These are phyloP conservation scores for Puntigrus tetrazona DNA, from an alignment of 2,113 vertebrate species.

Conservation along the genomic window DNA sequence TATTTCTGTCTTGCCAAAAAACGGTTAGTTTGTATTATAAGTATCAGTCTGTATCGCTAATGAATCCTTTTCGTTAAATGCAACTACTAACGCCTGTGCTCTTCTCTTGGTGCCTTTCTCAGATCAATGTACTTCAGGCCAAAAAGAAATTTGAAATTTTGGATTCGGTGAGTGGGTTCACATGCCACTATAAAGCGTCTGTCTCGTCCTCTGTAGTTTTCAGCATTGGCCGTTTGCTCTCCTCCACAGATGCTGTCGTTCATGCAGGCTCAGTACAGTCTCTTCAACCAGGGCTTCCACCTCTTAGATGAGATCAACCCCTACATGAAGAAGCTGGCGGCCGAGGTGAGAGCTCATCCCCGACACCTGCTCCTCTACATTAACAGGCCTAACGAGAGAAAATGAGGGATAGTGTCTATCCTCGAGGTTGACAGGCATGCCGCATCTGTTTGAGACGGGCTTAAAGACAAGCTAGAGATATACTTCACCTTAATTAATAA, in stretches of 20 bases:
- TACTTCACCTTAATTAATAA: not conserved
- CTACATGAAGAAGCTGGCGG: constrained; percentile 93
- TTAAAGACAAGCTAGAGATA: not conserved
- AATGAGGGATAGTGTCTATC: constrained; percentile 22
- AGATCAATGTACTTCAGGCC: constrained; percentile 83
- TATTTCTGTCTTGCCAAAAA: not conserved
- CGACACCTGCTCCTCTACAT: constrained; percentile 33
- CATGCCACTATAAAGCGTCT: constrained; percentile 67
- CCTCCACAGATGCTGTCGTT: constrained; percentile 90
- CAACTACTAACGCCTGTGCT: not conserved
- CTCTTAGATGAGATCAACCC: constrained; percentile 91
- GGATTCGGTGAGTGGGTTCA: constrained; percentile 72
- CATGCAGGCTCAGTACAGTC: constrained; percentile 94
- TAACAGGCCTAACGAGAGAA: constrained; percentile 7
- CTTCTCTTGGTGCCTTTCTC: not conserved
- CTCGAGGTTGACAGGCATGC: not conserved
- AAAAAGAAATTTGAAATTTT: constrained; percentile 84
- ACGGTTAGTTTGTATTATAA: not conserved
- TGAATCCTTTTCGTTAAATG: not conserved
- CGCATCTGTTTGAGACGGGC: constrained; percentile 10
- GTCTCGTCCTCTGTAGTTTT: constrained; percentile 55
- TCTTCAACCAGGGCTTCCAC: constrained; percentile 96
- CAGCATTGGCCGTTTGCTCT: not conserved
- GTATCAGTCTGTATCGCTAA: too few relatives aligned
- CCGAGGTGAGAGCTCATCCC: constrained; percentile 82